Evolutionary conservation across 2,113 vertebrate genomes (phyloP).

Genomic region (Trichechus manatus): DNA sequence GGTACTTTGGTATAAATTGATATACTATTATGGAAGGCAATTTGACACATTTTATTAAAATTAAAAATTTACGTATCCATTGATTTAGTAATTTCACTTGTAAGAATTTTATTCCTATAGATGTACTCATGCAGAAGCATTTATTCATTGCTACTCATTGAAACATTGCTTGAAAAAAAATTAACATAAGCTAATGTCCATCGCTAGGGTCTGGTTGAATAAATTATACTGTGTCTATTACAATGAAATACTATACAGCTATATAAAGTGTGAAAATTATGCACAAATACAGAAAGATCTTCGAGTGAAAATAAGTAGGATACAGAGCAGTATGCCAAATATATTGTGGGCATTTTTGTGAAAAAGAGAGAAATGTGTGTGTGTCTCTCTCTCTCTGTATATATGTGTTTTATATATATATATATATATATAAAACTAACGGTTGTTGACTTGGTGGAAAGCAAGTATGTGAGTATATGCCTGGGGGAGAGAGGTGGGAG

Average conservation of each 20-base stretch:
- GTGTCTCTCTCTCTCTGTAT: too few relatives aligned
- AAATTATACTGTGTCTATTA: neutral
- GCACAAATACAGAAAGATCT: neutral
- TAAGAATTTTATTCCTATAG: neutral
- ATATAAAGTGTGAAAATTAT: neutral
- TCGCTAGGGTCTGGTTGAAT: neutral
- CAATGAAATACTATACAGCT: neutral
- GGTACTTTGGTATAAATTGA: neutral
- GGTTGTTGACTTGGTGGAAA: neutral
- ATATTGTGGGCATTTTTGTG: neutral
- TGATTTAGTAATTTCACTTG: neutral
- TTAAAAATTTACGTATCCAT: neutral
- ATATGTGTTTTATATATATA: too few relatives aligned
- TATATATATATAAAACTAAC: neutral
- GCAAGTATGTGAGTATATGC: neutral
- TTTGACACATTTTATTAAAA: neutral
- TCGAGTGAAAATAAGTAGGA: neutral
- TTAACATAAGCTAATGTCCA: neutral
- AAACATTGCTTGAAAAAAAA: neutral
- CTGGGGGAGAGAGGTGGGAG: neutral
- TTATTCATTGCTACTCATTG: neutral
- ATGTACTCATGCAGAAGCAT: neutral
- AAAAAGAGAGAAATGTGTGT: neutral
- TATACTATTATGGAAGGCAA: neutral
- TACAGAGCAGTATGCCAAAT: neutral